Base-by-base conservation (phyloP, 1,140 invertebrate species). In the Palaemon carinicauda region DNA sequence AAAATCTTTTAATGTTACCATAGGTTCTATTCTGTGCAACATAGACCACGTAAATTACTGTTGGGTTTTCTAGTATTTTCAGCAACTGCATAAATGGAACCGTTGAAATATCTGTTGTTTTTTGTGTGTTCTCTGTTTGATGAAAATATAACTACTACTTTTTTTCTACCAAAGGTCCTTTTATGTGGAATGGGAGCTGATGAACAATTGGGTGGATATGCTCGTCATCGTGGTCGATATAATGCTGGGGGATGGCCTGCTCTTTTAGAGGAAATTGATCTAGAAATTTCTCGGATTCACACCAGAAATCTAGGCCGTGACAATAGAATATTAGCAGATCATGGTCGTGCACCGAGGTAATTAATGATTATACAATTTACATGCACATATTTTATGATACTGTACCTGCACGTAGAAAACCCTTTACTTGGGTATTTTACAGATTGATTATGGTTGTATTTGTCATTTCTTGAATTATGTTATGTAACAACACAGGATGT, bases 161-260 rank as follows among this genome's bases (percentile, higher is more conserved):
- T 53, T 4, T 19, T 21, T 53, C 50, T 27, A 51, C 90, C 91
- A 21, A 89, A 96, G 95, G 94, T 98, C n/a, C 91, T 98, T 77
- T 91, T 99, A 71, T 92, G 96, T 90, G 98, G 98, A 33, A 97
- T 97, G 93, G 98, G 98, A 19, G 98, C 98, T 24, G 98, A 99
- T 94, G 98, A 99, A 93, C 93, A 98, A 90, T 95, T 99, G 90
- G 98, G 96, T 75, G 98, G 98, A 2, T 99, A 99, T 90, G 95
- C 94, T 71, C 94, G 97, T 89, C 97, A 99, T 90, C 93, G 96
- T 88, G 95, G 94, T 87, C 94, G 93, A 60, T 95, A 95, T 80
- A 92, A 93, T 19, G 91, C 92, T 50, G 83, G 89, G 51, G 95
- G 94, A 1, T 97, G 95, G 95, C 15, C 88, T 71, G 94, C 93